Base-by-base conservation (phyloP, 2,888 invertebrate genomes). In the Vandiemenella viatica region DNA sequence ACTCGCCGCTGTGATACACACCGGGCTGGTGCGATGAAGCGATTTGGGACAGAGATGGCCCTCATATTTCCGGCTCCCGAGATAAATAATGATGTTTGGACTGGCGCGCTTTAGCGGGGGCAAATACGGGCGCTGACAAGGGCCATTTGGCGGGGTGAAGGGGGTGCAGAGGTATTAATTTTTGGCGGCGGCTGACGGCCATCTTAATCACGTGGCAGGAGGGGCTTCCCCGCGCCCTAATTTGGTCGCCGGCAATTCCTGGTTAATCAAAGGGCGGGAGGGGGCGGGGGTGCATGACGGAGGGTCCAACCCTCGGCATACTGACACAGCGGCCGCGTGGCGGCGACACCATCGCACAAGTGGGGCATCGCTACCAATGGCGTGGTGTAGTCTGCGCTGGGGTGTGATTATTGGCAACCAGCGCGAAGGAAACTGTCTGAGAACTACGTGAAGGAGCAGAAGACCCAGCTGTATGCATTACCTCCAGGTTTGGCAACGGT, bases 261-360 rank as follows among this genome's bases (percentile, higher is more conserved):
- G 32, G 32, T 32, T 32, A 32, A 32, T 32, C 32, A 32, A 32
- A 53, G 50, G 49, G 48, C 47, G 49, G 45, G 51, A 50, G 55
- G 53, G 51, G 56, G 56, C 45, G 46, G 52, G 51, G 48, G 50
- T 50, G 7, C 18, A 15, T 32, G 45, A 20, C 38, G n/a, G 42
- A 32, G 45, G 23, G 49, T 42, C 40, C 42, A 40, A 19, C 20
- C 42, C 32, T 32, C n/a, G n/a, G n/a, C n/a, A n/a, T n/a, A n/a
- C n/a, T n/a, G n/a, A n/a, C n/a, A n/a, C n/a, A n/a, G n/a, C n/a
- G n/a, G n/a, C n/a, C n/a, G n/a, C n/a, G n/a, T n/a, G n/a, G n/a
- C n/a, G n/a, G n/a, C n/a, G n/a, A n/a, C n/a, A n/a, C n/a, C n/a
- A n/a, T n/a, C n/a, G n/a, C n/a, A n/a, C n/a, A n/a, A n/a, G n/a